phyloP scores from a whole-genome alignment of 1,140 invertebrate species.

The Sinonovacula constricta region DNA sequence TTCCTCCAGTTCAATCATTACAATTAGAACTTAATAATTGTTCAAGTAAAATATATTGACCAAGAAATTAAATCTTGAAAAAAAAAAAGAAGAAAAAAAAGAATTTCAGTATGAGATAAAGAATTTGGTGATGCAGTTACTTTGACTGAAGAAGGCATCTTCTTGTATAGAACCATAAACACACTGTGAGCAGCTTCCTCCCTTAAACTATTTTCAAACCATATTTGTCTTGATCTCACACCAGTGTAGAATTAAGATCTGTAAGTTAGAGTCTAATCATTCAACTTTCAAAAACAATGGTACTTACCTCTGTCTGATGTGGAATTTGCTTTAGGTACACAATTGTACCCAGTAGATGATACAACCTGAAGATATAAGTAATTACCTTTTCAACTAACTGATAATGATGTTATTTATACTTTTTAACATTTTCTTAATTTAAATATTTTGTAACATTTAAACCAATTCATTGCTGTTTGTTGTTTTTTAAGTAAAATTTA shows the following conservation, averaged over 20 bases:
- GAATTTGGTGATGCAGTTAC: not conserved
- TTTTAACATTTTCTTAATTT: too few relatives aligned
- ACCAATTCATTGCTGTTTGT: too few relatives aligned
- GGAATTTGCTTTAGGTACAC: slow-evolving; percentile 42
- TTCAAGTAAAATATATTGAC: not conserved
- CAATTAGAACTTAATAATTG: slow-evolving; percentile 5
- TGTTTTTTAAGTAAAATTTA: too few relatives aligned
- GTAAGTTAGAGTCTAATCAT: not conserved
- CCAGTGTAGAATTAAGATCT: not conserved
- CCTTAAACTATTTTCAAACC: not conserved
- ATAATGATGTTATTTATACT: too few relatives aligned
- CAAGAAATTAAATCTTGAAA: too few relatives aligned
- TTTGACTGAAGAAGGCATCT: not conserved
- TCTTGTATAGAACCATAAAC: not conserved
- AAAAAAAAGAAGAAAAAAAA: too few relatives aligned
- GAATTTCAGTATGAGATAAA: too few relatives aligned
- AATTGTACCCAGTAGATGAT: slow-evolving; percentile 65
- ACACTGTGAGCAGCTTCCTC: not conserved
- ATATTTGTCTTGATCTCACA: not conserved
- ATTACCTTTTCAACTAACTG: too few relatives aligned
- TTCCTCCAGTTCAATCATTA: not conserved
- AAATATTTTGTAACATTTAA: too few relatives aligned
- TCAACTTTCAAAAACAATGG: not conserved
- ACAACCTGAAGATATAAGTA: slow-evolving; percentile 46
- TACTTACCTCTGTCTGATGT: not conserved